These are phyloP conservation scores for Nothocercus nigrocapillus DNA, from an alignment of 2,113 vertebrate species.

Conservation along the genomic window DNA sequence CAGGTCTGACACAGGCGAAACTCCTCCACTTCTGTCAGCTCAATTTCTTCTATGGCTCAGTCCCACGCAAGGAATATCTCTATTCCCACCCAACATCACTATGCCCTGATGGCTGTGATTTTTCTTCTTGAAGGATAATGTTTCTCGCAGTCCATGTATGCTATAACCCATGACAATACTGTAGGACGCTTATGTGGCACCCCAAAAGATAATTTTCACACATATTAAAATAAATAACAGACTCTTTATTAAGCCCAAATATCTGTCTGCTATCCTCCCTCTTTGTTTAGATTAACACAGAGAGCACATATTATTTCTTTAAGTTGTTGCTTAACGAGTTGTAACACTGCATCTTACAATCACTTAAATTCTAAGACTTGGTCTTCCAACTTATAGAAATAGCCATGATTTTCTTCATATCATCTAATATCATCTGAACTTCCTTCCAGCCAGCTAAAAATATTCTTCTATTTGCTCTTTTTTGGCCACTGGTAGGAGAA, in stretches of 20 bases:
- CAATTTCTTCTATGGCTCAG: not conserved
- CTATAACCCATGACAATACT: too few species aligned
- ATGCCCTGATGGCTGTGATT: not conserved
- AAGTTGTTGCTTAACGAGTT: not conserved
- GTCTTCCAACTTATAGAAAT: not conserved
- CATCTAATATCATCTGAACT: not conserved
- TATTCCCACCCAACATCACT: not conserved
- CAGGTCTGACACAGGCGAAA: not conserved
- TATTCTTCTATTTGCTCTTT: not conserved
- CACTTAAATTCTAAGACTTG: not conserved
- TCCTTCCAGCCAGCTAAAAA: not conserved
- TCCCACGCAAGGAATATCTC: not conserved
- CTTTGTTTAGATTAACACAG: not conserved
- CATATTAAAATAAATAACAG: too few species aligned
- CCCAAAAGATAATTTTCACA: too few species aligned
- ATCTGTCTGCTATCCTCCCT: accelerated
- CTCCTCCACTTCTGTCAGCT: not conserved
- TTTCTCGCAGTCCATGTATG: too few species aligned
- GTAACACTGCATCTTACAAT: not conserved
- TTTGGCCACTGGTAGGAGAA: not conserved
- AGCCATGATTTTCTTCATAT: not conserved
- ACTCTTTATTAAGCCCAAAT: too few species aligned
- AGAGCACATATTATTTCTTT: not conserved
- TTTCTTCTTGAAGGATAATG: too few species aligned
- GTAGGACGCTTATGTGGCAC: too few species aligned